Evolutionary conservation across 2,113 vertebrate species (phyloP).

Genomic region (Otocyon megalotis): DNA sequence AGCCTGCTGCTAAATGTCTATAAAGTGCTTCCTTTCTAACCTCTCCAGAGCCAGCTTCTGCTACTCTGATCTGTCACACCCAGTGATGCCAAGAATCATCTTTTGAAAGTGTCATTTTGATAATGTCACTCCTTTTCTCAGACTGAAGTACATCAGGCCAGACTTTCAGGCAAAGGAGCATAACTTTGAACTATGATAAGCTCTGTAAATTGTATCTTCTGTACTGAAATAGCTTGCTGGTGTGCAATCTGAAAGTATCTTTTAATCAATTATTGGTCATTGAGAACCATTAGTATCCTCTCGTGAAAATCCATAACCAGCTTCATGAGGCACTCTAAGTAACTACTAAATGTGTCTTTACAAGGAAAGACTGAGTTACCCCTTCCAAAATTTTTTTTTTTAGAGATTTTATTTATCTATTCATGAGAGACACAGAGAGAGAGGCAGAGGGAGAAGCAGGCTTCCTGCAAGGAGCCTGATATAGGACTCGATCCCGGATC

Average conservation of each 20-base stretch:
- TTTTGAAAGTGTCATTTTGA: conserved; percentile 46
- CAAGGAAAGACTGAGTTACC: background rate
- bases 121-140: conserved; percentile 53
- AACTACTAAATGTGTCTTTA: background rate
- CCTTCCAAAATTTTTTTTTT: background rate
- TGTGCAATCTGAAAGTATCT: background rate
- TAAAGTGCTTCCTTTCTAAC: background rate
- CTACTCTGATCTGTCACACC: background rate
- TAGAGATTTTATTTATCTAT: too few relatives aligned
- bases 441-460: too few relatives aligned
- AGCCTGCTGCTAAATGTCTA: conserved; percentile 17
- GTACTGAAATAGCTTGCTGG: background rate
- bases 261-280: conserved; percentile 57
- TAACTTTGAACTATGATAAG: background rate
- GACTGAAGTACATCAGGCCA: conserved; percentile 12
- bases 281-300: background rate
- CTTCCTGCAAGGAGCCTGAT: too few relatives aligned
- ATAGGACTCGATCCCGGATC: too few relatives aligned
- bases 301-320: background rate
- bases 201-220: background rate
- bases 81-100: background rate
- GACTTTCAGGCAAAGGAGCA: background rate
- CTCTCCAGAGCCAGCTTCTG: background rate
- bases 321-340: background rate
- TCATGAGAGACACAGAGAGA: too few relatives aligned